phyloP scores from a whole-genome alignment of 2,888 invertebrate genomes.

The Taphrorychus bicolor region DNA sequence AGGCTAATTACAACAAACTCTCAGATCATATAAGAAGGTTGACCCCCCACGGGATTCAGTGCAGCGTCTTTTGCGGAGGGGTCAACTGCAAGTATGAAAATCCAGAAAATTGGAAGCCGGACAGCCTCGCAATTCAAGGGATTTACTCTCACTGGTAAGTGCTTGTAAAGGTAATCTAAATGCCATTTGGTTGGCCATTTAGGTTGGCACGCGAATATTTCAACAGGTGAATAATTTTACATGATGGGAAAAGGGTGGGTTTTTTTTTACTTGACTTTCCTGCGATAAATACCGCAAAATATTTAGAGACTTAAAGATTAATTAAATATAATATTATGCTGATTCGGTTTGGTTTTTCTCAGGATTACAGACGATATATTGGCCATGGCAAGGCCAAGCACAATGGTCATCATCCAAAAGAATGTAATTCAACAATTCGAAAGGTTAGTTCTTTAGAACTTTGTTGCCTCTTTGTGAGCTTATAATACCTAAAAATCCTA shows the following conservation, averaged over 20 bases:
- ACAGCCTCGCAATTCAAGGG: conserved; percentile 76
- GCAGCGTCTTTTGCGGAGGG: conserved; percentile 86
- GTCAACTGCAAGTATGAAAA: conserved; percentile 81
- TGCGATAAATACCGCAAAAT: too few species aligned
- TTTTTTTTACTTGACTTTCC: not conserved
- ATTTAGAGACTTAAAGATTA: too few species aligned
- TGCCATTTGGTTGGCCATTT: not conserved
- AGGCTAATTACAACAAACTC: conserved; percentile 62
- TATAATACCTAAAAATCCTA: too few species aligned
- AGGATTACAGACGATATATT: conserved; percentile 90
- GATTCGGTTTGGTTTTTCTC: conserved; percentile 47
- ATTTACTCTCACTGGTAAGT: conserved; percentile 84
- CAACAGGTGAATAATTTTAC: conserved; percentile 25
- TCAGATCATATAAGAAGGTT: conserved; percentile 66
- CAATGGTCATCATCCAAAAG: conserved; percentile 72
- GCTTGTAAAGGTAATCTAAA: too few species aligned
- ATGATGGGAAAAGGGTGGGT: not conserved
- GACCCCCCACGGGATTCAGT: conserved; percentile 76
- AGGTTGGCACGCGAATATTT: conserved; percentile 27
- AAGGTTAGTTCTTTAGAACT: conserved; percentile 61
- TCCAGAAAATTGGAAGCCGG: conserved; percentile 66
- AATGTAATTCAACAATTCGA: conserved; percentile 82
- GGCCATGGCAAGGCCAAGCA: conserved; percentile 88
- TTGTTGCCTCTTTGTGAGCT: not conserved
- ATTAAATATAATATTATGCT: too few species aligned